Conservation (phyloP, 2,888 invertebrate species). For the Macrosiphum euphorbiae region DNA sequence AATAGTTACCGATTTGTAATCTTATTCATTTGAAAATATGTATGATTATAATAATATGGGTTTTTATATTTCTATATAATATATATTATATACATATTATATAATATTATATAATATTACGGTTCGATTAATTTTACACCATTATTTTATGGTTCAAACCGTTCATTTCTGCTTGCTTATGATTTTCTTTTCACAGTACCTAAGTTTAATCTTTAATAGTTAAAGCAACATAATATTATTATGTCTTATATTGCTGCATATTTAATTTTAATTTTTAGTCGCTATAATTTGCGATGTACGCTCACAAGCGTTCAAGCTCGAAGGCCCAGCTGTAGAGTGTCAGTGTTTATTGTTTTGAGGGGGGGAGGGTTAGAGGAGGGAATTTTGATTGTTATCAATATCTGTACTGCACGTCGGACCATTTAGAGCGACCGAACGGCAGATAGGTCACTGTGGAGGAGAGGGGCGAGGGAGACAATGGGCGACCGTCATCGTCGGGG, state of each 20-base stretch:
- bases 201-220: neutral
- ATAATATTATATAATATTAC: neutral
- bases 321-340: neutral
- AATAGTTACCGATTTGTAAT: too few relatives aligned
- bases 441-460: neutral
- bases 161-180: neutral
- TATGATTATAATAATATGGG: too few relatives aligned
- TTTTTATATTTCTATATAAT: neutral
- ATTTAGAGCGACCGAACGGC: slow-evolving; percentile 30
- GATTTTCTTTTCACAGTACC: neutral
- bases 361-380: neutral
- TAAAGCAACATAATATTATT: too few relatives aligned
- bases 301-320: neutral
- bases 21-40: neutral
- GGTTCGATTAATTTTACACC: neutral
- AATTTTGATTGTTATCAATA: slow-evolving; percentile 27
- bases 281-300: neutral
- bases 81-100: too few relatives aligned
- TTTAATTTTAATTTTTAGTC: neutral
- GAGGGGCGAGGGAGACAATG: slow-evolving; percentile 35
- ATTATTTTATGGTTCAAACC: neutral
- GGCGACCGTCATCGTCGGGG: slow-evolving; percentile 6
- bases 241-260: neutral
- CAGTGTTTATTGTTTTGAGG: neutral
- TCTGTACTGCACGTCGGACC: slow-evolving; percentile 38